Base-by-base conservation (phyloP, 2,113 vertebrate genomes). In the Pachyramphus minor region DNA sequence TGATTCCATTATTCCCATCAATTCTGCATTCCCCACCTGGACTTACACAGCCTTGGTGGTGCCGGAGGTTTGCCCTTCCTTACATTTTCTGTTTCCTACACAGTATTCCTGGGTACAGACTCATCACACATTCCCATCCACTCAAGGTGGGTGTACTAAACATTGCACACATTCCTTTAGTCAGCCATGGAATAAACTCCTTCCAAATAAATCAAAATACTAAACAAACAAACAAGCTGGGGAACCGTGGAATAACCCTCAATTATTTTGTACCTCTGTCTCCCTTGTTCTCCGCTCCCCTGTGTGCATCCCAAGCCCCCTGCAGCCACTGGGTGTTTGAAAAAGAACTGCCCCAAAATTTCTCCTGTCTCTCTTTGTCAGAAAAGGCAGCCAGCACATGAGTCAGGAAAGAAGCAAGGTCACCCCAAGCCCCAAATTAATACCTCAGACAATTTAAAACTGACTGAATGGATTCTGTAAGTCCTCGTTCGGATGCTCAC, bases 151-250 rank as follows among this genome's bases (percentile, higher is more conserved):
- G 22, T 49, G 35, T 71, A 24, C 84, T 59, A 78, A 94, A 95
- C 49, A 87, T 6, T 49, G 30, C 47, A 67, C 24, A n/a, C 18
- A 24, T 91, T 75, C 89, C 66, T 92, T 60, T 44, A 78, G 66
- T 68, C 86, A 84, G 66, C 39, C 12, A 5, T 37, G 73, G 84
- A 90, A 94, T 72, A 91, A 96, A 87, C 58, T 74, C 68, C 80
- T 91, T 92, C 73, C 71, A 91, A 84, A 66, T 64, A 79, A 84
- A 84, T 72, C 62, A 87, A 75, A 96, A 88, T 35, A 84, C 50
- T 47, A 94, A 88, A 84, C 71, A 95, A 88, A 83, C 74, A 91
- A 74, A 71, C 19, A 9, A 84, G 20, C 83, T 47, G 50, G 49
- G 60, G 27, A 95, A 66, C 8, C 56, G 30, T 20, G 41, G 69